Evolutionary conservation across 1,140 invertebrate genomes (phyloP).

Genomic region (Nephila pilipes): DNA sequence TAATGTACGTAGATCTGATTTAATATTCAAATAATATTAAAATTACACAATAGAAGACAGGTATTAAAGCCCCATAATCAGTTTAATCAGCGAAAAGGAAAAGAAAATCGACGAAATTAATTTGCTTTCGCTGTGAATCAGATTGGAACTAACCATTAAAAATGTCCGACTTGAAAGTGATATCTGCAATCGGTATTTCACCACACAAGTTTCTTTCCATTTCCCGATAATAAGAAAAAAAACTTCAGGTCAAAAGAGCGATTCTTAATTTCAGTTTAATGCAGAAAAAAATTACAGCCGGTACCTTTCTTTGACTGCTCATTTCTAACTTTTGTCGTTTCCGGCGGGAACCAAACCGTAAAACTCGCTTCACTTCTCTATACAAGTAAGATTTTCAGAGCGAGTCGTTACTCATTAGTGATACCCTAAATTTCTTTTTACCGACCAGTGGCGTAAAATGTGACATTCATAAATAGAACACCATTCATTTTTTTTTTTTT

Average conservation of each 20-base stretch:
- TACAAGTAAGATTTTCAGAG: conserved; percentile 15
- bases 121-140: neutral
- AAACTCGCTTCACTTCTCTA: conserved; percentile 11
- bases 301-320: conserved; percentile 13
- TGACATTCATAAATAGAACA: conserved; percentile 40
- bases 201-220: neutral
- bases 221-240: neutral
- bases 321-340: conserved; percentile 35
- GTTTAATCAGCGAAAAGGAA: neutral
- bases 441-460: neutral
- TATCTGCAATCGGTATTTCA: neutral
- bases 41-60: neutral
- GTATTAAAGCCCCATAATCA: neutral
- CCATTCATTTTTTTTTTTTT: too few relatives aligned
- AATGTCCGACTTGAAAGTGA: neutral
- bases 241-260: neutral
- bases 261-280: neutral
- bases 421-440: neutral
- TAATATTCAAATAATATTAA: neutral
- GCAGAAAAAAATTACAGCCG: neutral
- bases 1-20: neutral
- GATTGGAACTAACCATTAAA: neutral
- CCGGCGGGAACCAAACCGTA: conserved; percentile 40
- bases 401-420: conserved; percentile 26
- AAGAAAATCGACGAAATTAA: neutral